Conservation (phyloP, 2,113 vertebrate genomes). For the Myotis yumanensis region DNA sequence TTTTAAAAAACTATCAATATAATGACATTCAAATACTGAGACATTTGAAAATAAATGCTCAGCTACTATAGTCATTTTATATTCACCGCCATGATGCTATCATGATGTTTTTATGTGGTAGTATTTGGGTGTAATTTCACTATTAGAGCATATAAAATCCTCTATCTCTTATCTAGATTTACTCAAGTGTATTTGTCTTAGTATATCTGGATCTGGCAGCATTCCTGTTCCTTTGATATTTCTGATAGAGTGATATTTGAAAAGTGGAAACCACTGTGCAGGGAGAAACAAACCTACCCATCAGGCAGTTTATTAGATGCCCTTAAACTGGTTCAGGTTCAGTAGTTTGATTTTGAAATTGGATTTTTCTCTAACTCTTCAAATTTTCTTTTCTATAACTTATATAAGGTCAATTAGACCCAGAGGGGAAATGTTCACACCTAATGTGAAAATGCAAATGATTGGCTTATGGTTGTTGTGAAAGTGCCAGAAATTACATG, state of each 20-base stretch:
- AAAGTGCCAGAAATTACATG: slow-evolving; percentile 54
- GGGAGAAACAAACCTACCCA: slow-evolving; percentile 37
- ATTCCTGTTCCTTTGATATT: slow-evolving; percentile 67
- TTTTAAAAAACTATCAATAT: not conserved
- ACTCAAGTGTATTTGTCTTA: slow-evolving; percentile 66
- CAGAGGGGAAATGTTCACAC: slow-evolving; percentile 72
- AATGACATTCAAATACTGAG: slow-evolving; percentile 14
- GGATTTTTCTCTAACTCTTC: slow-evolving; percentile 6
- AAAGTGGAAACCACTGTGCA: slow-evolving; percentile 66
- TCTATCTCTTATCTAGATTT: slow-evolving; percentile 63
- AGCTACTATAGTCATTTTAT: slow-evolving; percentile 29
- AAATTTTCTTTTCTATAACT: slow-evolving; percentile 55
- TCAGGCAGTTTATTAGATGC: slow-evolving; percentile 57
- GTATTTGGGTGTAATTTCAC: slow-evolving; percentile 68
- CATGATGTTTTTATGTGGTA: not conserved
- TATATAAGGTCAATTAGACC: slow-evolving; percentile 68
- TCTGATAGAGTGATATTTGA: slow-evolving; percentile 66
- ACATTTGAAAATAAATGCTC: slow-evolving; percentile 60
- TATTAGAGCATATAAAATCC: slow-evolving; percentile 66
- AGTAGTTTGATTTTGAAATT: slow-evolving; percentile 48
- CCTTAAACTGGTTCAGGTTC: slow-evolving; percentile 70
- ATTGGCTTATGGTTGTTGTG: slow-evolving; percentile 43
- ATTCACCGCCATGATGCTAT: slow-evolving; percentile 63
- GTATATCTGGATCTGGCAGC: slow-evolving; percentile 59
- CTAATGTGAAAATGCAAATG: slow-evolving; percentile 65